A percentile compares a stretch with the other conserved stretches of the same genome.
Conservation (phyloP, 2,797 vertebrate genomes). For the Scolopax rusticola region DNA sequence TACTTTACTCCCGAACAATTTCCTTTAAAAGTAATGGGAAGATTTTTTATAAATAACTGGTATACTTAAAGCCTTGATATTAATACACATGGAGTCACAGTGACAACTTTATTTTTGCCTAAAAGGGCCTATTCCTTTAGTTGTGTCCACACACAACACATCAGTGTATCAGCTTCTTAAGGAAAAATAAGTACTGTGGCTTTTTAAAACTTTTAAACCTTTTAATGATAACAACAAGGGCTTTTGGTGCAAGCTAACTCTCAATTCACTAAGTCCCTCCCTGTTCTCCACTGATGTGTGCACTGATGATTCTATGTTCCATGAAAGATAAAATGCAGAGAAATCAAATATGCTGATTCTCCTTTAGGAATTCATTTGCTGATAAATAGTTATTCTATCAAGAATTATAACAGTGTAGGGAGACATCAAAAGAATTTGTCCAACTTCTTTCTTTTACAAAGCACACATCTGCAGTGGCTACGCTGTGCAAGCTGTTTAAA, state of each 20-base stretch:
- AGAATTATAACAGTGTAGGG: slow-evolving; percentile 55
- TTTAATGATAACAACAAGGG: background rate
- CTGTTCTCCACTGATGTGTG: background rate
- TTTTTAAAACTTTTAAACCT: background rate
- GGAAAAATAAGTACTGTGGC: background rate
- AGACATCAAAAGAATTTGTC: slow-evolving; percentile 59
- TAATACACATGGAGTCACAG: background rate
- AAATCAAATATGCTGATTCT: slow-evolving; percentile 59
- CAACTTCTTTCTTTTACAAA: background rate
- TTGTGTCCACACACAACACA: background rate
- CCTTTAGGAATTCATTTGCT: slow-evolving; percentile 62
- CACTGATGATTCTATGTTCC: slow-evolving; percentile 34
- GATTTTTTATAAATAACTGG: background rate
- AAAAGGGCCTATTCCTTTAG: background rate
- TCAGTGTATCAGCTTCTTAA: background rate
- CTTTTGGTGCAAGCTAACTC: background rate
- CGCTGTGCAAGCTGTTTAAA: background rate
- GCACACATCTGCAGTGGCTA: background rate
- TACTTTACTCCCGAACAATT: background rate
- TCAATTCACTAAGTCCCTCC: background rate
- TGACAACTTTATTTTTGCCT: background rate
- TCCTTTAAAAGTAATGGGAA: background rate
- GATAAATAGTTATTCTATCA: slow-evolving; percentile 66
- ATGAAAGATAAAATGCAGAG: slow-evolving; percentile 49
- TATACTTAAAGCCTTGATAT: background rate